phyloP scores from a whole-genome alignment of 2,113 vertebrate species.

The Dromas ardeola region DNA sequence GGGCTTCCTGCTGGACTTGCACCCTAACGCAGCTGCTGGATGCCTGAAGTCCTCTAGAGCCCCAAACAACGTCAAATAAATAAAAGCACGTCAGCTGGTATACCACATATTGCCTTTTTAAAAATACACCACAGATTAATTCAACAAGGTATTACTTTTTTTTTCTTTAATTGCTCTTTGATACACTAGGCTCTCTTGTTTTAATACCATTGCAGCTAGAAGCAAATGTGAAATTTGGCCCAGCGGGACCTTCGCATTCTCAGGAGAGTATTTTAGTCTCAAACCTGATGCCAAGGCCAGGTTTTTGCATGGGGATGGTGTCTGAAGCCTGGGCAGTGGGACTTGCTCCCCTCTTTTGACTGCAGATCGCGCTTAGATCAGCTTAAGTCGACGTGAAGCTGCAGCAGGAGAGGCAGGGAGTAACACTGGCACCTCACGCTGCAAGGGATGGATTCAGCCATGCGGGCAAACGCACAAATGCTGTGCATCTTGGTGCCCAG shows the following conservation, averaged over 20 bases:
- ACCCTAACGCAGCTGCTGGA: neutral
- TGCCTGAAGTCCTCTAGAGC: neutral
- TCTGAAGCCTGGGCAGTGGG: neutral
- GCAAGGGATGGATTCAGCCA: neutral
- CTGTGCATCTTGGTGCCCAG: rapidly evolving
- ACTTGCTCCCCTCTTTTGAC: neutral
- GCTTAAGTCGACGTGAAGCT: neutral
- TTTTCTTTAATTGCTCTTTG: neutral
- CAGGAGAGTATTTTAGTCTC: neutral
- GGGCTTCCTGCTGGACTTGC: neutral
- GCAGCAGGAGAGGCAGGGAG: neutral
- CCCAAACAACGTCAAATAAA: neutral
- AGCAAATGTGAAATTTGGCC: neutral
- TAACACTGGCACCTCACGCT: neutral
- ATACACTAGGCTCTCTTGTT: neutral
- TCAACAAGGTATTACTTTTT: neutral
- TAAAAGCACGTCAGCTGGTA: neutral
- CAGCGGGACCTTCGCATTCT: neutral
- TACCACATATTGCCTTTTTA: neutral
- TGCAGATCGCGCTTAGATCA: neutral
- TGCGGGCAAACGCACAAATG: neutral
- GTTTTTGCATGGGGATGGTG: neutral
- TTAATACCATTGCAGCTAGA: neutral
- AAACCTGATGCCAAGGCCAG: neutral
- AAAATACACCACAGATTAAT: neutral